phyloP scores from a whole-genome alignment of 2,113 vertebrate genomes.

The Grantiella picta region DNA sequence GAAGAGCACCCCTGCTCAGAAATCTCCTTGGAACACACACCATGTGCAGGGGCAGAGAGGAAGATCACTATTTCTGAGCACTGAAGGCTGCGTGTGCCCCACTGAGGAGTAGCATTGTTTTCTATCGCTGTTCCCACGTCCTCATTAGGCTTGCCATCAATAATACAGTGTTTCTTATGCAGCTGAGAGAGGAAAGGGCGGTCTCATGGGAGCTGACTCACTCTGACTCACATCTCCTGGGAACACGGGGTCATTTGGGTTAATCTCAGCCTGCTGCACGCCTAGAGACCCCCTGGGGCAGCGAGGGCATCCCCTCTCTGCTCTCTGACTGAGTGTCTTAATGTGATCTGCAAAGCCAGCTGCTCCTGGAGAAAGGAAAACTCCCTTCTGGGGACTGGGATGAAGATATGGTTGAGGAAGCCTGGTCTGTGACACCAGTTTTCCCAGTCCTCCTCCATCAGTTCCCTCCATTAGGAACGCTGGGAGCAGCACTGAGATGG shows the following conservation, averaged over 20 bases:
- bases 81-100: fast-evolving
- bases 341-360: not conserved
- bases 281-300: not conserved
- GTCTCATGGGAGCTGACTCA: not conserved
- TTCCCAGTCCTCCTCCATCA: not conserved
- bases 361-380: not conserved
- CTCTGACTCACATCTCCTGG: not conserved
- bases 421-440: not conserved
- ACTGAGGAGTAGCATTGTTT: not conserved
- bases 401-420: not conserved
- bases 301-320: not conserved
- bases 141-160: not conserved
- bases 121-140: not conserved
- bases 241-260: not conserved
- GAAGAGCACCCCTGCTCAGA: not conserved
- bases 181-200: not conserved
- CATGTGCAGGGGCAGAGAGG: not conserved
- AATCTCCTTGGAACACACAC: not conserved
- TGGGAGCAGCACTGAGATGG: fast-evolving
- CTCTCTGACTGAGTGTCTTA: not conserved
- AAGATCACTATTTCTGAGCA: fast-evolving
- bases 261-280: not conserved
- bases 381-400: not conserved
- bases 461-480: not conserved
- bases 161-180: not conserved